Base-by-base conservation (phyloP, 2,113 vertebrate genomes). In the Puffinus mauretanicus region DNA sequence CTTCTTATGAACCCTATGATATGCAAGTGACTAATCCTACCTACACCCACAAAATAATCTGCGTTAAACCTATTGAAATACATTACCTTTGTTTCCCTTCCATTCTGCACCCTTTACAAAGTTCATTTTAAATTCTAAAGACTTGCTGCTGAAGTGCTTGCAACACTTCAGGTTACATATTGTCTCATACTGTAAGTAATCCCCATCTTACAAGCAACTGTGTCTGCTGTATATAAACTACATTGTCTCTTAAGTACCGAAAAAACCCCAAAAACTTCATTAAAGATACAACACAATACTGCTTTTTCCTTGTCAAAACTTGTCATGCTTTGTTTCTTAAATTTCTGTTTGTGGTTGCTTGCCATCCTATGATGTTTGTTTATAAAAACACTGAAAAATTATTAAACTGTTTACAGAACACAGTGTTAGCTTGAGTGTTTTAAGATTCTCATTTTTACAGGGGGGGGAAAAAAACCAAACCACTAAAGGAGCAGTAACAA, bases 381-480 rank as follows among this genome's bases (percentile, higher is more conserved):
- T 95, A 80, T 25, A 76, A 90, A 91, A 95, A 60, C 44, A 92
- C 8, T 19, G 54, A 64, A 82, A 92, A 93, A 70, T 54, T 72
- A 92, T 76, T 76, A 44, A 94, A 92, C 70, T 85, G 47, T 80
- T 92, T 92, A 82, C 49, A 88, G 75, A 94, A 90, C 14, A 79
- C 12, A 65, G 36, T 10, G n/a, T 34, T 78, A 83, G 46, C 34
- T 24, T n/a, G 11, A 87, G 25, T 25, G 27, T 80, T 95, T 82
- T 44, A 86, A 80, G 30, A 86, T 46, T 82, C 49, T 34, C 30
- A 80, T 82, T 96, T 90, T 77, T 71, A 88, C 54, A 85, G 25
- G 6, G 32, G 42, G 16, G 44, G 22, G 20, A 36, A 11, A 69
- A 86, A 62, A 77, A 62, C 47, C 36, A n/a, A 67, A 72, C 4